Evolutionary conservation across 2,113 vertebrate genomes (phyloP).

Genomic region (Synchiropus splendidus): DNA sequence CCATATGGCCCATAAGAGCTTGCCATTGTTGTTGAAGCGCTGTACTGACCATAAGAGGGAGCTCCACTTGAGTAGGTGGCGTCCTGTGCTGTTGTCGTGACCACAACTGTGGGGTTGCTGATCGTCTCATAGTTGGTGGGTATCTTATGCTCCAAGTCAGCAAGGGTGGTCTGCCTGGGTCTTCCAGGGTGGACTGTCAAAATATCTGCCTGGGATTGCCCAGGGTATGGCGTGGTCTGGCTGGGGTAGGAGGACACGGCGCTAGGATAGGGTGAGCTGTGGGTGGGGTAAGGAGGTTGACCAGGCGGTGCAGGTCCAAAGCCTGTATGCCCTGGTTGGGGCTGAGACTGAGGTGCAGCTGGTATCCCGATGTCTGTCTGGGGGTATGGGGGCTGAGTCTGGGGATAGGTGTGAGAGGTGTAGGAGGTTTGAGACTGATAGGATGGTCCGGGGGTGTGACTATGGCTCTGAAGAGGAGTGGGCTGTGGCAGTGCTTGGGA

Average conservation of each 20-base stretch:
- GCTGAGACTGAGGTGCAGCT: slow-evolving; percentile 58
- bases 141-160: slow-evolving; percentile 92
- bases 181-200: slow-evolving; percentile 74
- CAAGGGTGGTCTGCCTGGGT: slow-evolving; percentile 84
- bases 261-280: slow-evolving; percentile 72
- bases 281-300: slow-evolving; percentile 75
- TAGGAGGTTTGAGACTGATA: slow-evolving; percentile 76
- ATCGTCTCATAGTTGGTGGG: slow-evolving; percentile 94
- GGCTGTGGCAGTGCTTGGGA: slow-evolving; percentile 72
- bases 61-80: slow-evolving; percentile 57
- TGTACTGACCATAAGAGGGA: slow-evolving; percentile 62
- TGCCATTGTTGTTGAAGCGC: slow-evolving; percentile 55
- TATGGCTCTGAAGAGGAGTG: slow-evolving; percentile 71
- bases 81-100: slow-evolving; percentile 75
- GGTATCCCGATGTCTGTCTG: slow-evolving; percentile 70
- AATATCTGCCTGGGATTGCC: slow-evolving; percentile 71
- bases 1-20: slow-evolving; percentile 63
- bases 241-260: slow-evolving; percentile 69
- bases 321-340: slow-evolving; percentile 69
- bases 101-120: slow-evolving; percentile 67
- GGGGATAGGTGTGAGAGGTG: slow-evolving; percentile 70
- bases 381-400: slow-evolving; percentile 72
- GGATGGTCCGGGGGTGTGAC: slow-evolving; percentile 65
- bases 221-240: slow-evolving; percentile 70
- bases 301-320: slow-evolving; percentile 71